A percentile compares a stretch with the other conserved stretches of the same genome.
Evolutionary conservation across 1,140 invertebrate genomes (phyloP).

Genomic region (Drosophila ohnishii): DNA sequence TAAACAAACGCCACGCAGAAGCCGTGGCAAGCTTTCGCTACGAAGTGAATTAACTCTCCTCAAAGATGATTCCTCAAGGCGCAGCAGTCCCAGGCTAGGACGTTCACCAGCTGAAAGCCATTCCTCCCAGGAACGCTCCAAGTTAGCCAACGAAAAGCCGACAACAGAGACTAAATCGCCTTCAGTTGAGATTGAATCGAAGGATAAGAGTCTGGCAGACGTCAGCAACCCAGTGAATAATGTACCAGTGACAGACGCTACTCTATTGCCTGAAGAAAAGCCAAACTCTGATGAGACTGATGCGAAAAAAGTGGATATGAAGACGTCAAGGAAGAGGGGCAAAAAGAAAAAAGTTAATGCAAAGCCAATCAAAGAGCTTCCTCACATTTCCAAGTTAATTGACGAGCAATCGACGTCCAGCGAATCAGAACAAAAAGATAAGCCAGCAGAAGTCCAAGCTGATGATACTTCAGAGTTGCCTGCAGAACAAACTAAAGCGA

Average conservation of each 20-base stretch:
- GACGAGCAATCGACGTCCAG: conserved; percentile 11
- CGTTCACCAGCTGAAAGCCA: conserved; percentile 32
- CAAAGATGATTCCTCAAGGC: conserved; percentile 1
- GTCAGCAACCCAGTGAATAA: neutral
- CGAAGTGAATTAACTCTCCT: conserved; percentile 6
- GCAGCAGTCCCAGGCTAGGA: conserved; percentile 38
- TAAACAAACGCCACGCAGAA: conserved; percentile 6
- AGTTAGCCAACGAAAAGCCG: neutral
- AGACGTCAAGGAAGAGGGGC: neutral
- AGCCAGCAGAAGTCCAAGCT: neutral
- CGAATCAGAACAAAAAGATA: neutral
- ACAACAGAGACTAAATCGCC: neutral
- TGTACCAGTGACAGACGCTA: neutral
- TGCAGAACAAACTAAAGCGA: neutral
- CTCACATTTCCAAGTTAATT: neutral
- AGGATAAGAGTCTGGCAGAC: neutral
- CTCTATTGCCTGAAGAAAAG: neutral
- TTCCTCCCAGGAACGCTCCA: conserved; percentile 20
- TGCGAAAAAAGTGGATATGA: neutral
- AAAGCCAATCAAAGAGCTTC: neutral
- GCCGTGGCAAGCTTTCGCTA: conserved; percentile 13
- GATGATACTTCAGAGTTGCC: neutral
- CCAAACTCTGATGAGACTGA: conserved; percentile 9
- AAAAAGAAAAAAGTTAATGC: neutral
- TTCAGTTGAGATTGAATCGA: neutral